These are phyloP conservation scores for Drosophila setosimentum DNA, from an alignment of 2,888 invertebrate species.

Conservation along the genomic window DNA sequence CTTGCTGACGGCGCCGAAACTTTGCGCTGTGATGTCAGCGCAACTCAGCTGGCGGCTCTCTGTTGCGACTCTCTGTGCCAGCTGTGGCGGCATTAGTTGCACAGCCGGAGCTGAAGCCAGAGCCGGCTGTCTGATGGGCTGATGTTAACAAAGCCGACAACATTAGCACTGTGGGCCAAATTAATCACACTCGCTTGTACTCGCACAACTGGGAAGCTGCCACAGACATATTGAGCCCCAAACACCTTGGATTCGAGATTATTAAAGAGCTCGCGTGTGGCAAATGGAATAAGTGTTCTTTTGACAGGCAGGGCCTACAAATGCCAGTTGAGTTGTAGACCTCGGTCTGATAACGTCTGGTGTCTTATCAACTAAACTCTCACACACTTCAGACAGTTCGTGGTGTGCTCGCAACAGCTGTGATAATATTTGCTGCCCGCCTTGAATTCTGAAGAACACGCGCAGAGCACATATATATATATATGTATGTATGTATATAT, in stretches of 20 bases:
- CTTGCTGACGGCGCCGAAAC: conserved; percentile 9
- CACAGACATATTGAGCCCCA: not conserved
- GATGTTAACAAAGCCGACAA: conserved; percentile 58
- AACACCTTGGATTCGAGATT: conserved; percentile 24
- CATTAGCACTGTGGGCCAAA: conserved; percentile 55
- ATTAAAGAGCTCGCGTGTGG: conserved; percentile 11
- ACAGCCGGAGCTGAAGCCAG: not conserved
- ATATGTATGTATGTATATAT: not conserved
- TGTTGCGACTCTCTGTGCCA: conserved; percentile 19
- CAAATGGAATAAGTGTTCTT: conserved; percentile 6
- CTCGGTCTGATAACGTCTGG: conserved; percentile 4
- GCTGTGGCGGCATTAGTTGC: conserved; percentile 29
- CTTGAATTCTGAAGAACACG: conserved; percentile 4
- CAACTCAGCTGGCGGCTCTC: conserved; percentile 17
- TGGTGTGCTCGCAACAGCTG: conserved; percentile 37
- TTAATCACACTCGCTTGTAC: not conserved
- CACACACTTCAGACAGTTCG: conserved; percentile 12
- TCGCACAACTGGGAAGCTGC: not conserved
- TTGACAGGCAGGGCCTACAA: conserved; percentile 1
- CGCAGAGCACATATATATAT: not conserved
- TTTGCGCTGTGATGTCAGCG: conserved; percentile 50
- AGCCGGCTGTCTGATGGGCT: conserved; percentile 54
- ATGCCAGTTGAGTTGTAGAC: conserved; percentile 2
- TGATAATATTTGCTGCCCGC: conserved; percentile 50
- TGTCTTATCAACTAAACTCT: conserved; percentile 11